Base-by-base conservation (phyloP, 2,888 invertebrate genomes). In the Phalera bucephala region DNA sequence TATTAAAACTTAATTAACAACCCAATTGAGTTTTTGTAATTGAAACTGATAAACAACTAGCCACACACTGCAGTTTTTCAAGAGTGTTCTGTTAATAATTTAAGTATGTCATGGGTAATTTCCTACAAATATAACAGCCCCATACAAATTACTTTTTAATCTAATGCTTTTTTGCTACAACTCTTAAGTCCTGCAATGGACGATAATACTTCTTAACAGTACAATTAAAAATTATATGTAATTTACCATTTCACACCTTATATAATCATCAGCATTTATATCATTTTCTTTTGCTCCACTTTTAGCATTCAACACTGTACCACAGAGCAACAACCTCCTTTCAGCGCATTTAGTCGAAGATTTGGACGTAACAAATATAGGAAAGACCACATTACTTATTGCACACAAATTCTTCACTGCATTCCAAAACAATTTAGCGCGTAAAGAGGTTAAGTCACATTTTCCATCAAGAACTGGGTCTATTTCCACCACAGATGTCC, bases 271-370 rank as follows among this genome's bases (percentile, higher is more conserved):
- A 42, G 91, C 84, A 26, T 63, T 86, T n/a, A 91, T 61, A 22
- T 40, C 38, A 1, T 46, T 77, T 61, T 92, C 92, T 70, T 92
- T 92, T 13, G 72, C 67, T 40, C 91, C 91, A n/a, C 81, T 81
- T 40, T 80, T 77, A 3, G 80, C 72, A 86, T 92, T 93, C 15
- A 92, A 72, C 1, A 94, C 93, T 15, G 92, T 80, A 1, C 93
- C 94, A 74, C 93, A 93, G 3, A 91, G 50, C 21, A 91, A 58
- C 19, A 67, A 53, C 27, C 50, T 52, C 34, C 54, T 57, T 26
- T 58, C 55, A 4, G 58, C 47, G 36, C 59, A 43, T 28, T 52
- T 64, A 32, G 49, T 63, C 11, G 77, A 72, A 7, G 91, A 91
- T 51, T 89, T 92, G 3, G 72, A 66, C n/a, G 74, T 78, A 1